Base-by-base conservation (phyloP, 1,140 invertebrate genomes). In the Globodera rostochiensis region DNA sequence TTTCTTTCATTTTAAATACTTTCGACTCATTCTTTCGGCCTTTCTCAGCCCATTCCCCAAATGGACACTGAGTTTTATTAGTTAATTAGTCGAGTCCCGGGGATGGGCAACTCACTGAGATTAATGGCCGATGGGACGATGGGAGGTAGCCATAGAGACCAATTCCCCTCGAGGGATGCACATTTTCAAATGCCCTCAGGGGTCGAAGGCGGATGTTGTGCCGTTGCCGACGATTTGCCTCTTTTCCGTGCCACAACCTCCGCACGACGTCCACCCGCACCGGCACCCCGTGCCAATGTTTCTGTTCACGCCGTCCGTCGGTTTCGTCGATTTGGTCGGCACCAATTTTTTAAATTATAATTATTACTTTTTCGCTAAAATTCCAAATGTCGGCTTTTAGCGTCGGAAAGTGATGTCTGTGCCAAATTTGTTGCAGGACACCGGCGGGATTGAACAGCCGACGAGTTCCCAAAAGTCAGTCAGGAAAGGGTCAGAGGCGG, bases 241-340 rank as follows among this genome's bases (percentile, higher is more conserved):
- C 19, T 11, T 15, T 15, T 60, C 57, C 57, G 57, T 60, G 11
- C 19, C 57, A 60, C 57, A 19, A 60, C 15, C 57, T 6, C 15
- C 15, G 57, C 57, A 8, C 57, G 57, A 60, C 57, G 11, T 60
- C 57, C 57, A 19, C 57, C 8, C 57, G 57, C 57, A 19, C 11
- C 1, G 11, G 19, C 57, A 11, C 2, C 57, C 19, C 57, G 25
- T 47, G 60, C 77, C 50, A 71, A 79, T 79, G 77, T 67, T 79
- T 36, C 46, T 79, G 45, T 79, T 79, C 46, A 79, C 77, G 21
- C 77, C 77, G 19, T 79, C 77, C 21, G 60, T 79, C 25, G 60
- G 60, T 45, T 69, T 79, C 36, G 73, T 79, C 49, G 77, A 79
- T 53, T 71, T 79, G 73, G 77, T 71, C 21, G 46, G 11, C 36